Evolutionary conservation across 2,888 invertebrate genomes (phyloP).

Genomic region (Melanophora roralis): DNA sequence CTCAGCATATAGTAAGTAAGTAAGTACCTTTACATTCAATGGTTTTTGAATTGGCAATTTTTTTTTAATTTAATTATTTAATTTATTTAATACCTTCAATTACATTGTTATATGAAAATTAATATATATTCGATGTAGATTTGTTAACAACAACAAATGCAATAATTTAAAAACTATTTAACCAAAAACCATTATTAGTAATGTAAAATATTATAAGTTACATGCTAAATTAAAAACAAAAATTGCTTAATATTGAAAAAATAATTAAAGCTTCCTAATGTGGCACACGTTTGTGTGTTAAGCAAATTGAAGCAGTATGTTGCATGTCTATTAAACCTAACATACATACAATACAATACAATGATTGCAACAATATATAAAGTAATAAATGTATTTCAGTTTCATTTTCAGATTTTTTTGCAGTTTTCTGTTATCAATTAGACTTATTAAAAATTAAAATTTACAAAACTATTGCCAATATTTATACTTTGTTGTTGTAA

Average conservation of each 20-base stretch:
- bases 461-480: conserved; percentile 30
- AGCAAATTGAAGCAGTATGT: conserved; percentile 34
- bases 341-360: too few relatives aligned
- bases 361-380: conserved; percentile 46
- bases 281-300: background rate
- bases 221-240: conserved; percentile 33
- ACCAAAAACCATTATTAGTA: too few relatives aligned
- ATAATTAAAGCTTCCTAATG: conserved; percentile 23
- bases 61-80: too few relatives aligned
- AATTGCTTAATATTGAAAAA: conserved; percentile 34
- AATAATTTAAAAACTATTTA: too few relatives aligned
- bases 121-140: too few relatives aligned
- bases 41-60: too few relatives aligned
- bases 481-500: background rate
- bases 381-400: conserved; percentile 53
- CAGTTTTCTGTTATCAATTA: conserved; percentile 45
- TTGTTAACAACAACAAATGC: too few relatives aligned
- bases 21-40: too few relatives aligned
- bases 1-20: too few relatives aligned
- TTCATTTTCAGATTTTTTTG: conserved; percentile 2
- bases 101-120: too few relatives aligned
- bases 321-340: conserved; percentile 54
- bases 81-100: too few relatives aligned
- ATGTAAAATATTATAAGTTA: background rate
- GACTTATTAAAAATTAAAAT: conserved; percentile 54